Percentiles rank a stretch among this genome's conserved stretches.
phyloP scores from a whole-genome alignment of 2,888 invertebrate species.

The Zaprionus obscuricornis region DNA sequence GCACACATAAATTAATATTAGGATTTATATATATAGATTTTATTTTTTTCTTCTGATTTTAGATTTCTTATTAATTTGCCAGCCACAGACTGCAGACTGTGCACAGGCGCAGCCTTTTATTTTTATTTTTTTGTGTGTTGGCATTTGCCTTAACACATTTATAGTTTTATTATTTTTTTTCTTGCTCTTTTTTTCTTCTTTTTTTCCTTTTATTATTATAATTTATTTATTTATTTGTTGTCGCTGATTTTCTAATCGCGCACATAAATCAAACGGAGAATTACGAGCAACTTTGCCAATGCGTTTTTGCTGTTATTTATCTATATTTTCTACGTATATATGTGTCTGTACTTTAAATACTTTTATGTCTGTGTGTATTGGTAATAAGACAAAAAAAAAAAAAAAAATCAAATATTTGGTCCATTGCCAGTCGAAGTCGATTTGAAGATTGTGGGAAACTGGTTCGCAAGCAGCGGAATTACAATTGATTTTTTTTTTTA shows the following conservation, averaged over 20 bases:
- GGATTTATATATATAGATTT: not conserved
- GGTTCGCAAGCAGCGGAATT: conserved; percentile 25
- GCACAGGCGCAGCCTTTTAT: conserved; percentile 40
- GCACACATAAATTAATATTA: conserved; percentile 53
- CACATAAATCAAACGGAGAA: conserved; percentile 65
- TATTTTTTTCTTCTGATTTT: too few relatives aligned
- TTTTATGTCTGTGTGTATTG: too few relatives aligned
- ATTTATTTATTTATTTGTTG: conserved; percentile 40
- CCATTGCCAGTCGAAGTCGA: conserved; percentile 9
- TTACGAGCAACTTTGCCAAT: conserved; percentile 32
- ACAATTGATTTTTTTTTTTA: conserved; percentile 20
- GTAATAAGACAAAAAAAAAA: too few relatives aligned
- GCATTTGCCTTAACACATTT: too few relatives aligned
- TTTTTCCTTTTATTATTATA: conserved; percentile 24
- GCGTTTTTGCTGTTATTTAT: conserved; percentile 22
- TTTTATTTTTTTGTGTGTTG: conserved; percentile 16
- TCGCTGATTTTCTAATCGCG: conserved; percentile 61
- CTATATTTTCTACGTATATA: conserved; percentile 1
- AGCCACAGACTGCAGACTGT: conserved; percentile 1
- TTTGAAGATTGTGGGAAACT: conserved; percentile 25
- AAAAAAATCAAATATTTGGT: conserved; percentile 25
- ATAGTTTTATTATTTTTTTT: conserved; percentile 32
- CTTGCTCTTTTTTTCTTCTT: conserved; percentile 27
- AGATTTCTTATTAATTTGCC: conserved; percentile 35
- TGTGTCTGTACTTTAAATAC: conserved; percentile 14